phyloP scores from a whole-genome alignment of 2,113 vertebrate genomes.

The Psophia crepitans region DNA sequence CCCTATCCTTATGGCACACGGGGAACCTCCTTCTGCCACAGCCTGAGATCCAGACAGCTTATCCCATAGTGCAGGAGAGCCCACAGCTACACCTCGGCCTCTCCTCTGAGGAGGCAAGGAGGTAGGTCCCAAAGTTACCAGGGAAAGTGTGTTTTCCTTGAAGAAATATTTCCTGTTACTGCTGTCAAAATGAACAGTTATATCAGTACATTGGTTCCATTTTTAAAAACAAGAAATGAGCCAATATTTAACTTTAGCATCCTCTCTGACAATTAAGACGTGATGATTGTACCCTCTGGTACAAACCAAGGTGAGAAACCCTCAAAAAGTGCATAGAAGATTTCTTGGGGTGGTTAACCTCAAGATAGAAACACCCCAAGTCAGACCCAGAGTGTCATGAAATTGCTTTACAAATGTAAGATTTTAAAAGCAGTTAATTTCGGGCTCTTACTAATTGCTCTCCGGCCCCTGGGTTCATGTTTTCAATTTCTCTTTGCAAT shows the following conservation, averaged over 20 bases:
- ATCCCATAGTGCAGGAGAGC: background rate
- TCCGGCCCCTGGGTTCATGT: background rate
- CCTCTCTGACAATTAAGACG: background rate
- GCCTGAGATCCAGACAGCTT: background rate
- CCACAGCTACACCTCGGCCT: background rate
- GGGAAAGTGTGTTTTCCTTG: background rate
- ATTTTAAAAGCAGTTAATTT: background rate
- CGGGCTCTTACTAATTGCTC: background rate
- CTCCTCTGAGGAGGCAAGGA: background rate
- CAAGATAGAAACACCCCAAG: background rate
- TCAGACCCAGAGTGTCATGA: background rate
- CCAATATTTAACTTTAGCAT: background rate
- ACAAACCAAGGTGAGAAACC: background rate
- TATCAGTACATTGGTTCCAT: background rate
- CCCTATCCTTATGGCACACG: background rate
- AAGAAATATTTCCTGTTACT: background rate
- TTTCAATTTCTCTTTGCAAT: slow-evolving; percentile 48
- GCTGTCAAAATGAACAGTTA: background rate
- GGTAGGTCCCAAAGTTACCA: background rate
- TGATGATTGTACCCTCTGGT: background rate
- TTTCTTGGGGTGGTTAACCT: background rate
- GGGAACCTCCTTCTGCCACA: background rate
- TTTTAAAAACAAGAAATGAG: background rate
- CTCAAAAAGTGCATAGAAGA: background rate
- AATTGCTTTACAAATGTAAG: background rate